phyloP scores from a whole-genome alignment of 2,113 vertebrate species.

The Clarias macrocephalus region DNA sequence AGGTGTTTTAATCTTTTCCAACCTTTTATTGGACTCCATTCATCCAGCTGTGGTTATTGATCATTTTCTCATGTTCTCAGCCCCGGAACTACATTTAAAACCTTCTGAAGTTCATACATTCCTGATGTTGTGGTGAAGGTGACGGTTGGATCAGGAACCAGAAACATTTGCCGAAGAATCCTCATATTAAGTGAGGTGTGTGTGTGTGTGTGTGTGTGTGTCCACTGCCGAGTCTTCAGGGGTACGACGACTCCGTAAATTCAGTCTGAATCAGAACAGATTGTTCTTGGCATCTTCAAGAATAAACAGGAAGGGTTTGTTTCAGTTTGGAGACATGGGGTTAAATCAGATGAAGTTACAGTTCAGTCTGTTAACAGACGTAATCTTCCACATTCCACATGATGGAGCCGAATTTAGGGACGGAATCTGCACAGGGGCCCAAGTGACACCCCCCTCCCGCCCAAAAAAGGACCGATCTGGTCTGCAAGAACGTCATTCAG shows the following conservation, averaged over 20 bases:
- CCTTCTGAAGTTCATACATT: not conserved
- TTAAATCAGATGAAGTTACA: constrained; percentile 41
- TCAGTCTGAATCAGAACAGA: constrained; percentile 44
- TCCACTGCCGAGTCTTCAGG: not conserved
- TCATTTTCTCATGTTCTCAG: not conserved
- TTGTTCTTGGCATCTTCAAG: constrained; percentile 53
- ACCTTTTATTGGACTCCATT: not conserved
- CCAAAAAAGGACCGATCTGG: not conserved
- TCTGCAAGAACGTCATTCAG: not conserved
- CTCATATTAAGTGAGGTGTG: not conserved
- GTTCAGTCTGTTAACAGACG: constrained; percentile 26
- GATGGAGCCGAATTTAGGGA: not conserved
- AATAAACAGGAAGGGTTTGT: constrained; percentile 73
- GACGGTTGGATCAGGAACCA: not conserved
- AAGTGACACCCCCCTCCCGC: too few relatives aligned
- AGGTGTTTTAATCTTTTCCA: too few relatives aligned
- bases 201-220: not conserved
- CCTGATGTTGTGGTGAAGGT: not conserved
- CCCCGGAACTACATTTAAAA: not conserved
- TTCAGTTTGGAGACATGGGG: constrained; percentile 45
- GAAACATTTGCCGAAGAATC: not conserved
- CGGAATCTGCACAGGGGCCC: not conserved
- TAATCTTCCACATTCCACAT: constrained; percentile 13
- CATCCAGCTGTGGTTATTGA: not conserved
- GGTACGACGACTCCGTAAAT: not conserved